phyloP scores from a whole-genome alignment of 2,888 invertebrate genomes.

The Drosophila melanosoma region DNA sequence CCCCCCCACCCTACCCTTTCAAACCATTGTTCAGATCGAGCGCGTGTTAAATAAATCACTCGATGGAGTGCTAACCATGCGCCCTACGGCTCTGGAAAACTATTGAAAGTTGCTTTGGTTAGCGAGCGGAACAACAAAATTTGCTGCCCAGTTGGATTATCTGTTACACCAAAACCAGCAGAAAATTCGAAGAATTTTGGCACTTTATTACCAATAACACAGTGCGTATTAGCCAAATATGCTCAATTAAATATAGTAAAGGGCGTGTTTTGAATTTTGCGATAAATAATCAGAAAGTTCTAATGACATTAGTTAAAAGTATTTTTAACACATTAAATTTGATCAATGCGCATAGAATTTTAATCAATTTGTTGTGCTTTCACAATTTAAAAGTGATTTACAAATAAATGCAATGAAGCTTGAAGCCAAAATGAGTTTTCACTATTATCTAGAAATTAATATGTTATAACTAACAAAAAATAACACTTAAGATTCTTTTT shows the following conservation, averaged over 20 bases:
- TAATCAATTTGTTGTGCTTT: constrained; percentile 18
- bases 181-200: constrained; percentile 22
- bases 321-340: not conserved
- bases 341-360: not conserved
- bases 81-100: constrained; percentile 49
- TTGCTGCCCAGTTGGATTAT: constrained; percentile 29
- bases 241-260: not conserved
- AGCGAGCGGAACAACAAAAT: constrained; percentile 27
- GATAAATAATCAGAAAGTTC: constrained; percentile 1
- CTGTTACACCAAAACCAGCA: constrained; percentile 1
- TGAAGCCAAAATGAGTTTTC: not conserved
- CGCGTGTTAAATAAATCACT: constrained; percentile 80
- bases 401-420: constrained; percentile 1
- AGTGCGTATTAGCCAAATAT: constrained; percentile 33
- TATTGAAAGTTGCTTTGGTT: constrained; percentile 40
- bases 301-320: not conserved
- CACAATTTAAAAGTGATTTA: constrained; percentile 10
- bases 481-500: not conserved
- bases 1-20: no score
- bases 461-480: not conserved
- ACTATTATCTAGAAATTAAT: not conserved
- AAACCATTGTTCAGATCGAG: constrained; percentile 9
- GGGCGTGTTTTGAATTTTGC: not conserved
- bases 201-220: constrained; percentile 1
- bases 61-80: constrained; percentile 70